These are phyloP conservation scores for Phlogophora meticulosa DNA, from an alignment of 2,888 invertebrate species.

Conservation along the genomic window DNA sequence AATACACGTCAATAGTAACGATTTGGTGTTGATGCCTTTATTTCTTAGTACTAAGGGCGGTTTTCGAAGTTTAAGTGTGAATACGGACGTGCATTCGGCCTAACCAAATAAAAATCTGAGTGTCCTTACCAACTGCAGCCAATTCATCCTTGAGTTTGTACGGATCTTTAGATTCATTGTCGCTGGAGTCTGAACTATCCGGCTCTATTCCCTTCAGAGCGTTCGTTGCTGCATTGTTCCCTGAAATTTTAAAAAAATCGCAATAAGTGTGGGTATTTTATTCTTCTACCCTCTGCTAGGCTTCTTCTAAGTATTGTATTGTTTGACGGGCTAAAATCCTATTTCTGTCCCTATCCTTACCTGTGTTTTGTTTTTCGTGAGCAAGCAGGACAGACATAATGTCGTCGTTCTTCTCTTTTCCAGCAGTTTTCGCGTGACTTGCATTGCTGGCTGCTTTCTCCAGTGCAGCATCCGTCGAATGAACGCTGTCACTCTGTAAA, in stretches of 20 bases:
- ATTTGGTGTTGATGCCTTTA: too few relatives aligned
- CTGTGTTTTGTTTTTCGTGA: constrained; percentile 94
- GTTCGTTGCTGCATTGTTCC: constrained; percentile 88
- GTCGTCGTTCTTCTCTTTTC: constrained; percentile 94
- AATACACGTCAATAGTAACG: too few relatives aligned
- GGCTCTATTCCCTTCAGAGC: constrained; percentile 92
- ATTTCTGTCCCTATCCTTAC: constrained; percentile 67
- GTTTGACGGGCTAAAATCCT: too few relatives aligned
- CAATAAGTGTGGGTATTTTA: too few relatives aligned
- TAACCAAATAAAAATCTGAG: background rate
- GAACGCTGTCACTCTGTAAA: constrained; percentile 84
- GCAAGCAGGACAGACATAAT: constrained; percentile 98
- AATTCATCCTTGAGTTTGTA: constrained; percentile 92
- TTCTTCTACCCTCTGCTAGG: too few relatives aligned
- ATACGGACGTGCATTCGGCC: background rate
- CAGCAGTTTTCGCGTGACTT: constrained; percentile 79
- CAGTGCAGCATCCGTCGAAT: constrained; percentile 89
- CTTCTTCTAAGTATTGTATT: background rate
- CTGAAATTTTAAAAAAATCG: constrained; percentile 67
- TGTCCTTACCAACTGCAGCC: constrained; percentile 91
- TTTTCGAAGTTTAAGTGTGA: background rate
- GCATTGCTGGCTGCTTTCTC: constrained; percentile 91
- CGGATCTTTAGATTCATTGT: constrained; percentile 92
- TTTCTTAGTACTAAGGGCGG: too few relatives aligned
- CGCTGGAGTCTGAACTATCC: constrained; percentile 94